Base-by-base conservation (phyloP, 2,797 vertebrate species). In the Eulemur albifrons region DNA sequence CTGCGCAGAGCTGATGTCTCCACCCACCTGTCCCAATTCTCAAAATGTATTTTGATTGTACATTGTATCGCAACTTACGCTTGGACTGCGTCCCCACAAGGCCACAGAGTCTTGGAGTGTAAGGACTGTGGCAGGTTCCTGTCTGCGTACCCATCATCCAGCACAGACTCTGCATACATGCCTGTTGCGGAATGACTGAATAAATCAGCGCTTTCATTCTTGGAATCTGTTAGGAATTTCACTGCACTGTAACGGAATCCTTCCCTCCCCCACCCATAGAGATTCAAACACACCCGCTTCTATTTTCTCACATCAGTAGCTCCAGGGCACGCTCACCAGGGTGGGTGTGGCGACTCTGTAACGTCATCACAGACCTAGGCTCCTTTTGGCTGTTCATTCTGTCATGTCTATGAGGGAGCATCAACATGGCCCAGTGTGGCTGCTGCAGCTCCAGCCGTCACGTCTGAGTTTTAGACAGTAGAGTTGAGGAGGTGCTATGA, bases 371-470 rank as follows among this genome's bases (percentile, higher is more conserved):
- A 35, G 45, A 57, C 13, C 13, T 38, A 52, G 7, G 18, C 13
- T 35, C 5, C 40, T 82, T 52, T 45, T 20, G 59, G 32, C 43
- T 59, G 10, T 61, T 30, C 18, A 9, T 32, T 92, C 17, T 50
- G 8, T 70, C 12, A 20, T 63, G 52, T 17, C 38, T 54, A 7
- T 14, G 14, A 73, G 21, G 35, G 72, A 43, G 27, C 30, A 5
- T 21, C 75, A 4, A 80, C 73, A 30, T 38, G 72, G 18, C n/a
- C 72, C 65, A 79, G 27, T 20, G 50, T 79, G 65, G 48, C 65
- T 88, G 45, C 89, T 80, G 30, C 48, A 14, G 30, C 57, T 88
- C 72, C 72, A 84, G 93, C 54, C 48, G 79, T 94, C 50, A 59
- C 72, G 45, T 73, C 30, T 80, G 65, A 88, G 8, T 80, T 73